A percentile compares a stretch with the other conserved stretches of the same genome.
Evolutionary conservation across 2,888 invertebrate species (phyloP).

Genomic region (Andrena haemorrhoa): DNA sequence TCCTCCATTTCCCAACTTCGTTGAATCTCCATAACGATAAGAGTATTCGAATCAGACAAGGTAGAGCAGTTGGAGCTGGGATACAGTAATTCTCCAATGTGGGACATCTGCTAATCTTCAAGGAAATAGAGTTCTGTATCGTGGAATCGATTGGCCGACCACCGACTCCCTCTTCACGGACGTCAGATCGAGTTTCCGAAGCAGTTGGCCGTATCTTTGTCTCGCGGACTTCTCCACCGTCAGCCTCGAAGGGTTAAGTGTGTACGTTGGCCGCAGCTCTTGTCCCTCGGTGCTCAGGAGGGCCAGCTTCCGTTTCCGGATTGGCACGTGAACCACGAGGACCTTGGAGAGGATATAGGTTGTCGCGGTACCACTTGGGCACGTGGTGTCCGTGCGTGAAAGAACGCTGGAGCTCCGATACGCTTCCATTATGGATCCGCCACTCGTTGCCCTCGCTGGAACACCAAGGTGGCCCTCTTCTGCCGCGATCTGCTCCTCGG

Average conservation of each 20-base stretch:
- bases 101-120: too few species aligned
- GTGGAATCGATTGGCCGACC: too few species aligned
- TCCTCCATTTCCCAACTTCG: too few species aligned
- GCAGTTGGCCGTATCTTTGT: slow-evolving; percentile 58
- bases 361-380: slow-evolving; percentile 80
- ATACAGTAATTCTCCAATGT: too few species aligned
- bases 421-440: slow-evolving; percentile 35
- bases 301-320: slow-evolving; percentile 83
- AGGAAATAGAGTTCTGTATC: too few species aligned
- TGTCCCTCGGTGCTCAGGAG: slow-evolving; percentile 70
- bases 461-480: slow-evolving; percentile 64
- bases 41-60: too few species aligned
- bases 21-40: too few species aligned
- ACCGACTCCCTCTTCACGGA: neutral
- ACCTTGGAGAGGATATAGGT: slow-evolving; percentile 77
- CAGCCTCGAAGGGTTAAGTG: slow-evolving; percentile 80
- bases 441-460: slow-evolving; percentile 66
- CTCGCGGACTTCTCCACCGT: slow-evolving; percentile 39
- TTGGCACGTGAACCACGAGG: slow-evolving; percentile 78
- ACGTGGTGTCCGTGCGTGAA: slow-evolving; percentile 80
- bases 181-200: slow-evolving; percentile 75
- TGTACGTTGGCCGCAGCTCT: slow-evolving; percentile 65
- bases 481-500: slow-evolving; percentile 65
- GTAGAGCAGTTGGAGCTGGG: too few species aligned
- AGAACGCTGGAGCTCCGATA: slow-evolving; percentile 70